Base-by-base conservation (phyloP, 2,888 invertebrate genomes). In the Acanthoscelides obtectus region DNA sequence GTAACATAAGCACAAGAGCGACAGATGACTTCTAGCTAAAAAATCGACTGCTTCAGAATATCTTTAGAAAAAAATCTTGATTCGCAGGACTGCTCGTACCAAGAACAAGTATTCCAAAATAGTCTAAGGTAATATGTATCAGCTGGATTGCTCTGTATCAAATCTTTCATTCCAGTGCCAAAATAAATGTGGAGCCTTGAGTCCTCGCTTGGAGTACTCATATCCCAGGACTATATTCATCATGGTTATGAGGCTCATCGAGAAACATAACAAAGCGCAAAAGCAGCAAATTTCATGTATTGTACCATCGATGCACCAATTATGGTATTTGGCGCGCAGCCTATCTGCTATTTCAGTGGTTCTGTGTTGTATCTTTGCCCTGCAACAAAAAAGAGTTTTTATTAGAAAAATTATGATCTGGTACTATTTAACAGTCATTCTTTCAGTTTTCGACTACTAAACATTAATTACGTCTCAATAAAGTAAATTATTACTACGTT, bases 211-310 rank as follows among this genome's bases (percentile, higher is more conserved):
- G 4, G 79, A 72, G 68, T 80, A 81, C 71, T 84, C 81, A 66
- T 83, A 77, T 78, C 85, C 84, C 22, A 84, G 75, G 71, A 84
- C 76, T 68, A 85, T 79, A 76, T 83, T 84, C 0, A 81, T 80
- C 78, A 85, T 76, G 6, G 80, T 80, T 20, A 85, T 80, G 25
- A 85, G 72, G 74, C 84, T 81, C 69, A 85, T 76, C 0, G 83
- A 80, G 75, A 86, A 85, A 77, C 84, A 85, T 67, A 85, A 72
- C 63, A 85, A 70, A 20, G 85, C 82, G 69, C 82, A 83, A 68
- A 82, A 80, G 69, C 79, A 80, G 72, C 80, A 84, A 27, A 84
- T 75, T 72, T 83, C 82, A 66, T 81, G 80, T 12, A 83, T 69
- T n/a, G 80, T 79, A 6, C 83, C 83, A 68, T 80, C 77, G 27